These are phyloP conservation scores for Brachionus asplanchnoidis DNA, from an alignment of 1,140 invertebrate genomes.

Conservation along the genomic window DNA sequence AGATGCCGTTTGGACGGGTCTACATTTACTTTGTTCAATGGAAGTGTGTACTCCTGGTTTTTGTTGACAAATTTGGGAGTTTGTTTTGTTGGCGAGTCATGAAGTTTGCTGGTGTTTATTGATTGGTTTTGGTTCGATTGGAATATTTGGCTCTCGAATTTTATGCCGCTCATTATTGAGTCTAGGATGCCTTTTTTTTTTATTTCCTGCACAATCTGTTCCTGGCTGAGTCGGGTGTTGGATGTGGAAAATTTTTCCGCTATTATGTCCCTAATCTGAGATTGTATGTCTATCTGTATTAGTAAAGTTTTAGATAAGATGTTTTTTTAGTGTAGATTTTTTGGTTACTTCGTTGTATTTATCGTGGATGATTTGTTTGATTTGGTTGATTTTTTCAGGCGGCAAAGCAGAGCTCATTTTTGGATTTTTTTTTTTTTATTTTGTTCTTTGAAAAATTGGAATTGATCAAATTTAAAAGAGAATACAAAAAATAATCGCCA, in stretches of 20 bases:
- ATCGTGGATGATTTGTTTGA: conserved; percentile 28
- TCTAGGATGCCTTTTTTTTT: conserved; percentile 13
- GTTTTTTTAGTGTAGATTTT: too few species aligned
- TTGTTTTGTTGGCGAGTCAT: neutral
- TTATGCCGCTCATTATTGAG: conserved; percentile 9
- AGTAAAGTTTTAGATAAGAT: too few species aligned
- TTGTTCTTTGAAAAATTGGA: neutral
- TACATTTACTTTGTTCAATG: conserved; percentile 23
- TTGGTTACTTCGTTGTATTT: conserved; percentile 28
- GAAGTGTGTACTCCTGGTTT: neutral
- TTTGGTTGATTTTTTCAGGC: conserved; percentile 32
- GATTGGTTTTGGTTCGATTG: conserved; percentile 26
- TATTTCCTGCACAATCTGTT: neutral
- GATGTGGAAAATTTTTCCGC: neutral
- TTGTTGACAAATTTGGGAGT: neutral
- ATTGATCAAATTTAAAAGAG: neutral
- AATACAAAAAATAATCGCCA: neutral
- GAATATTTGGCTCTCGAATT: conserved; percentile 32
- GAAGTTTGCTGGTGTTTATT: neutral
- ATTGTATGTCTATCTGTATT: neutral
- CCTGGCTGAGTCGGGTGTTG: neutral
- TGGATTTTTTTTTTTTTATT: neutral
- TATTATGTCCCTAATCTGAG: conserved; percentile 23
- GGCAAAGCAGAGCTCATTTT: conserved; percentile 13
- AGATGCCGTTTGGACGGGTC: conserved; percentile 23